Conservation (phyloP, 2,888 invertebrate genomes). For the Polyploca ridens region DNA sequence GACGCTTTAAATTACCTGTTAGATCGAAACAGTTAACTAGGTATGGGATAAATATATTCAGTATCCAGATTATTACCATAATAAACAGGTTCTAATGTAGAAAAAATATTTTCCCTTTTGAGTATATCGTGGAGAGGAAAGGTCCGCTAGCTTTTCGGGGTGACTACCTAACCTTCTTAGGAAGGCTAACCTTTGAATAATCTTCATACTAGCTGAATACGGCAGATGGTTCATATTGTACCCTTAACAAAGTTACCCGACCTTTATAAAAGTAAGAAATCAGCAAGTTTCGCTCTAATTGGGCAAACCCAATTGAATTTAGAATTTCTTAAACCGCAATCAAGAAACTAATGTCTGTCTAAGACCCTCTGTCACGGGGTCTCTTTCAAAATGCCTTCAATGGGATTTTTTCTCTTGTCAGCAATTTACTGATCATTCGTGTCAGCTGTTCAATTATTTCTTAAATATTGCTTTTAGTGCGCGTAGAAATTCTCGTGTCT, state of each 20-base stretch:
- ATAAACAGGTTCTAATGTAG: not conserved
- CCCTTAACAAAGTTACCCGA: not conserved
- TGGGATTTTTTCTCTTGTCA: constrained; percentile 26
- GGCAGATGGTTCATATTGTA: not conserved
- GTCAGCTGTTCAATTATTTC: constrained; percentile 37
- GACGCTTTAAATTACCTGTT: not conserved
- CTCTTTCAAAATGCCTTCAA: constrained; percentile 11
- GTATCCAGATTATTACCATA: not conserved
- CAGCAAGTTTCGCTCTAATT: constrained; percentile 3
- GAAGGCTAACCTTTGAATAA: not conserved
- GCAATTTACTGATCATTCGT: constrained; percentile 39
- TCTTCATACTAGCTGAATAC: not conserved
- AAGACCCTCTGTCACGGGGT: not conserved
- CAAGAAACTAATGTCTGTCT: constrained; percentile 9
- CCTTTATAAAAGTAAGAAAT: not conserved
- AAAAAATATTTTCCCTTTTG: not conserved
- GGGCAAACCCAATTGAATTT: constrained; percentile 3
- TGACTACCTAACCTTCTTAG: not conserved
- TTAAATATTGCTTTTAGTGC: constrained; percentile 39
- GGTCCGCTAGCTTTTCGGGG: not conserved
- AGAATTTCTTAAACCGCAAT: not conserved
- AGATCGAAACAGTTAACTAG: too few species aligned
- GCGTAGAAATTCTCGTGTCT: constrained; percentile 34
- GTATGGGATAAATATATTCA: not conserved
- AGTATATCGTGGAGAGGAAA: not conserved